Evolutionary conservation across 2,113 vertebrate species (phyloP).

Genomic region (Sceloporus undulatus): DNA sequence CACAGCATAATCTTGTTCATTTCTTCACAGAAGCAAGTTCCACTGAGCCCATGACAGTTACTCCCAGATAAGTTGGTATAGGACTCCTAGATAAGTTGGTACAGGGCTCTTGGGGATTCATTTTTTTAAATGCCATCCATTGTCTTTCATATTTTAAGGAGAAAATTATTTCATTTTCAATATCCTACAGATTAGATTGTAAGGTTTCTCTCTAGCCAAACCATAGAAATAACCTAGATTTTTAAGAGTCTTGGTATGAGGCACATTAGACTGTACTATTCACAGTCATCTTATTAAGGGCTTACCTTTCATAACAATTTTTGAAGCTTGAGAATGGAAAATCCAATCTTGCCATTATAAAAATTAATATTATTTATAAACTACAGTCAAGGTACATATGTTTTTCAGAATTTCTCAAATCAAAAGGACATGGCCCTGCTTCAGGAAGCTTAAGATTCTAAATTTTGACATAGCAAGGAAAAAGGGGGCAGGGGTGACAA

Average conservation of each 20-base stretch:
- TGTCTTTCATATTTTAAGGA: slow-evolving; percentile 13
- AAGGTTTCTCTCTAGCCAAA: not conserved
- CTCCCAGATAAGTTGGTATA: not conserved
- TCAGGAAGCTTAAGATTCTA: not conserved
- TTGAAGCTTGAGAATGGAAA: not conserved
- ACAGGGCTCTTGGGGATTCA: not conserved
- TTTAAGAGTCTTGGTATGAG: slow-evolving; percentile 9
- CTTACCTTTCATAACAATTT: not conserved
- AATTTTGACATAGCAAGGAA: not conserved
- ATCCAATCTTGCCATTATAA: not conserved
- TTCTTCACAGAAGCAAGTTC: not conserved
- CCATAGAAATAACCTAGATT: not conserved
- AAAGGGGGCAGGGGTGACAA: not conserved
- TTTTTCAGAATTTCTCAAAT: slow-evolving; percentile 5
- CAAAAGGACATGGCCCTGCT: not conserved
- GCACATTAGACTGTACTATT: slow-evolving; percentile 17
- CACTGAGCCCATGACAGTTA: not conserved
- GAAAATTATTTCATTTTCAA: not conserved
- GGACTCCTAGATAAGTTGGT: not conserved
- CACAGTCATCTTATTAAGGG: not conserved
- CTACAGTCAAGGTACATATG: not conserved
- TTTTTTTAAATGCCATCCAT: not conserved
- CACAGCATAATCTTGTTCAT: not conserved
- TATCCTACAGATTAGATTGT: slow-evolving; percentile 7
- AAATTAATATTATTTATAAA: not conserved